A percentile compares a stretch with the other conserved stretches of the same genome.
Evolutionary conservation across 2,797 vertebrate genomes (phyloP).

Genomic region (Tokudaia tokunoshimensis): DNA sequence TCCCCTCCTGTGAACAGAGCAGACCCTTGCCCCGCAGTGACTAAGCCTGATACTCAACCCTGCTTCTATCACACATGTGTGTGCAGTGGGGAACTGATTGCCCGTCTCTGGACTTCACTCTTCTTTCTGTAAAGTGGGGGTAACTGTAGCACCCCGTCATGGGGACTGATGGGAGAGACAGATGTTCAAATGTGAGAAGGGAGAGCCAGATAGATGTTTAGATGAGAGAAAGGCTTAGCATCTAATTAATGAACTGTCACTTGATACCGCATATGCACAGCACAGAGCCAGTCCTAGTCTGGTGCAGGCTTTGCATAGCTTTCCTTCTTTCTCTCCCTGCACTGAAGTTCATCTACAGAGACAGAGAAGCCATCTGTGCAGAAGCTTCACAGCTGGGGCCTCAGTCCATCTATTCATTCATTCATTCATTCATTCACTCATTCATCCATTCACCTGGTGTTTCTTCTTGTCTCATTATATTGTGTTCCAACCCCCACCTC

Average conservation of each 20-base stretch:
- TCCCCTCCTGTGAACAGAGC: neutral
- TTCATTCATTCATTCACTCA: neutral
- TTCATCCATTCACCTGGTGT: neutral
- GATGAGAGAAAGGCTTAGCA: neutral
- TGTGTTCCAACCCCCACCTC: neutral
- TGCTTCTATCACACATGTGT: neutral
- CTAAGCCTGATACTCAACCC: neutral
- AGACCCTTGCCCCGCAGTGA: too few species aligned
- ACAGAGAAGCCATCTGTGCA: neutral
- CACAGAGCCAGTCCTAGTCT: neutral
- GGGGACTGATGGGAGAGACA: neutral
- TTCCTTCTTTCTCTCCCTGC: neutral
- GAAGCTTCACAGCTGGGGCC: neutral
- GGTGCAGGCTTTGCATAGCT: rapidly evolving
- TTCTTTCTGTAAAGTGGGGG: neutral
- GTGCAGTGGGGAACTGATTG: neutral
- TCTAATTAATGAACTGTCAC: neutral
- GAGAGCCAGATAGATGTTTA: neutral
- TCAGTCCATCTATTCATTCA: neutral
- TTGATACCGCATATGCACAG: rapidly evolving
- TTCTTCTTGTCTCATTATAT: neutral
- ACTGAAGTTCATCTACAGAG: neutral
- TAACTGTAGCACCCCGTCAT: rapidly evolving
- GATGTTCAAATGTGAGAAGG: neutral
- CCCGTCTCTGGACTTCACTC: neutral